These are phyloP conservation scores for Cistogaster globosa DNA, from an alignment of 2,888 invertebrate genomes.

Conservation along the genomic window DNA sequence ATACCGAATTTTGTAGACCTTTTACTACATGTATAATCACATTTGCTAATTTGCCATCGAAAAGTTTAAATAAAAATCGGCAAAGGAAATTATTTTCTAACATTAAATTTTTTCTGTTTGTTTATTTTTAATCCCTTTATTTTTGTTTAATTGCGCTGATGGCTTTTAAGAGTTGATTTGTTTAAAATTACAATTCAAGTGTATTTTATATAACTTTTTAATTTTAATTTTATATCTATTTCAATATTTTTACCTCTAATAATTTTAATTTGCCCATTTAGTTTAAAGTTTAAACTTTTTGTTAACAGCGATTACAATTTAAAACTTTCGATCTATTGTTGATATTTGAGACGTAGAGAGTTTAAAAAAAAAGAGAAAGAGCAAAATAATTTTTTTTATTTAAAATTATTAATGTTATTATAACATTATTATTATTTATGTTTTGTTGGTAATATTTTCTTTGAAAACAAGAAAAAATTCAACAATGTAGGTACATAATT, in stretches of 20 bases:
- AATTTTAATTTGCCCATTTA: slow-evolving; percentile 41
- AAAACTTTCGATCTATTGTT: neutral
- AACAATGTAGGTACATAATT: slow-evolving; percentile 8
- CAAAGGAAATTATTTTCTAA: no score
- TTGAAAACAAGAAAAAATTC: slow-evolving; percentile 10
- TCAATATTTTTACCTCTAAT: slow-evolving; percentile 24
- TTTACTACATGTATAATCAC: no score
- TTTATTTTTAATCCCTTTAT: no score
- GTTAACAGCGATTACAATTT: neutral
- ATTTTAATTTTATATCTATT: neutral
- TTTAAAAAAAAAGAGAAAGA: neutral
- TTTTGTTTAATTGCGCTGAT: no score
- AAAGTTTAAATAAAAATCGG: no score
- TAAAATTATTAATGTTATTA: neutral
- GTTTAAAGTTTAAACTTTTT: neutral
- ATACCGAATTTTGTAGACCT: no score
- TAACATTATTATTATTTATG: slow-evolving; percentile 21
- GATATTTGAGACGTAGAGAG: neutral
- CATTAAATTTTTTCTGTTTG: no score
- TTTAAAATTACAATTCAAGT: no score
- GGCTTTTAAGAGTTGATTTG: no score
- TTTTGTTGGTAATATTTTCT: slow-evolving; percentile 21
- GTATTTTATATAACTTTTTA: no score
- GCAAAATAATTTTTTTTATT: neutral
- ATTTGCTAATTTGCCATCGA: no score